Conservation (phyloP, 2,888 invertebrate genomes). For the Trileptium ribeirensis region DNA sequence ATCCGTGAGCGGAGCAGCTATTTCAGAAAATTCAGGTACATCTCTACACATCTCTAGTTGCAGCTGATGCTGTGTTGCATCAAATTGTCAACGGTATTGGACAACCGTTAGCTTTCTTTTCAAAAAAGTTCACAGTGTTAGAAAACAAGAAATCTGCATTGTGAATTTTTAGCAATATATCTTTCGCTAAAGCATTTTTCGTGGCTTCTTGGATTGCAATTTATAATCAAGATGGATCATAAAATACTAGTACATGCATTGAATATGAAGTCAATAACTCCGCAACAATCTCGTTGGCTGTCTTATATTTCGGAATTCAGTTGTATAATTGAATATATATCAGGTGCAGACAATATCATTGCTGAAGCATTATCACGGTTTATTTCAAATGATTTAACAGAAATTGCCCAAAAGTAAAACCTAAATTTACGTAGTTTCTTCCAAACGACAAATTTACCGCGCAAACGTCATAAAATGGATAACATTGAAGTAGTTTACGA, state of each 20-base stretch:
- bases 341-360: background rate
- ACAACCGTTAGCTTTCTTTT: too few species aligned
- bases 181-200: conserved; percentile 2
- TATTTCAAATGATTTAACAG: background rate
- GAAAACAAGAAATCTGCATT: conserved; percentile 1
- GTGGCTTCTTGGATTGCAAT: background rate
- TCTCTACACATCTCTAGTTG: too few species aligned
- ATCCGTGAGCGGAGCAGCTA: too few species aligned
- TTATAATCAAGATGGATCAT: background rate
- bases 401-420: background rate
- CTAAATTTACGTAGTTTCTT: background rate
- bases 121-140: too few species aligned
- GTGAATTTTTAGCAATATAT: conserved; percentile 9
- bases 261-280: background rate
- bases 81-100: too few species aligned
- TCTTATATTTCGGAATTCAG: background rate
- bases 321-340: background rate
- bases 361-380: background rate
- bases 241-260: background rate
- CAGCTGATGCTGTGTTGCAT: too few species aligned
- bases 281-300: background rate
- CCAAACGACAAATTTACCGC: background rate
- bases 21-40: too few species aligned
- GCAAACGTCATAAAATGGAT: too few species aligned
- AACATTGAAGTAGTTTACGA: too few species aligned